Percentiles rank a stretch among this genome's conserved stretches.
phyloP scores from a whole-genome alignment of 2,888 invertebrate genomes.

The Arctia plantaginis region DNA sequence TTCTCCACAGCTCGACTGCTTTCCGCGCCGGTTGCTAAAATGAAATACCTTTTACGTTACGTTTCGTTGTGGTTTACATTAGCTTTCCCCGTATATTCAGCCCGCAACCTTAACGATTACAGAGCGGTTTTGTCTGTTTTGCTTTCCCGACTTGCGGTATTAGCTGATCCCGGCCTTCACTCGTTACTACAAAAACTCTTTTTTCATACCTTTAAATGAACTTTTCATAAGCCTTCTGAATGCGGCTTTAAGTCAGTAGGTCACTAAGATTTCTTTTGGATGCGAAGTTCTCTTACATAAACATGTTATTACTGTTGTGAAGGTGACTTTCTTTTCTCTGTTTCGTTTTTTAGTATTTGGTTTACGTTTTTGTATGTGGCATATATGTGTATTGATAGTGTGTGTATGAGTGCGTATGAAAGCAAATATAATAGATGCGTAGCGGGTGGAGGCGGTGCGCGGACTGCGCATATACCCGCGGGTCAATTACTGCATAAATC shows the following conservation, averaged over 20 bases:
- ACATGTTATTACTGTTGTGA: slow-evolving; percentile 27
- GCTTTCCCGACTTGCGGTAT: slow-evolving; percentile 57
- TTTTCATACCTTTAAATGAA: slow-evolving; percentile 67
- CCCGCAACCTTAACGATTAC: slow-evolving; percentile 56
- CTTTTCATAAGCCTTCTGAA: slow-evolving; percentile 63
- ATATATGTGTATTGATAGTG: neutral
- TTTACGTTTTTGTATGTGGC: slow-evolving; percentile 16
- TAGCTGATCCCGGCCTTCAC: slow-evolving; percentile 54
- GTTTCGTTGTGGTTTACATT: slow-evolving; percentile 56
- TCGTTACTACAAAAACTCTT: slow-evolving; percentile 59
- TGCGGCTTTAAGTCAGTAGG: slow-evolving; percentile 64
- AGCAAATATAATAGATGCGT: slow-evolving; percentile 71
- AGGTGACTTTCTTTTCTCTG: slow-evolving; percentile 3
- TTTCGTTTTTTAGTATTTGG: slow-evolving; percentile 41
- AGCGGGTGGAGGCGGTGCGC: slow-evolving; percentile 66
- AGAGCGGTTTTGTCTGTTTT: slow-evolving; percentile 57
- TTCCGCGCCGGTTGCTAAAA: slow-evolving; percentile 51
- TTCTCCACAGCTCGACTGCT: slow-evolving; percentile 44
- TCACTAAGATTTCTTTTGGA: slow-evolving; percentile 55
- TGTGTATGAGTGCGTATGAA: slow-evolving; percentile 57
- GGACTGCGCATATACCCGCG: slow-evolving; percentile 76
- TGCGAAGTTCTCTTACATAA: slow-evolving; percentile 30
- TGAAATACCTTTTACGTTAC: slow-evolving; percentile 56
- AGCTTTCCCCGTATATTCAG: slow-evolving; percentile 51
- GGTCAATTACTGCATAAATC: slow-evolving; percentile 84